These are phyloP conservation scores for Conchocele bisecta DNA, from an alignment of 2,888 invertebrate genomes.

Conservation along the genomic window DNA sequence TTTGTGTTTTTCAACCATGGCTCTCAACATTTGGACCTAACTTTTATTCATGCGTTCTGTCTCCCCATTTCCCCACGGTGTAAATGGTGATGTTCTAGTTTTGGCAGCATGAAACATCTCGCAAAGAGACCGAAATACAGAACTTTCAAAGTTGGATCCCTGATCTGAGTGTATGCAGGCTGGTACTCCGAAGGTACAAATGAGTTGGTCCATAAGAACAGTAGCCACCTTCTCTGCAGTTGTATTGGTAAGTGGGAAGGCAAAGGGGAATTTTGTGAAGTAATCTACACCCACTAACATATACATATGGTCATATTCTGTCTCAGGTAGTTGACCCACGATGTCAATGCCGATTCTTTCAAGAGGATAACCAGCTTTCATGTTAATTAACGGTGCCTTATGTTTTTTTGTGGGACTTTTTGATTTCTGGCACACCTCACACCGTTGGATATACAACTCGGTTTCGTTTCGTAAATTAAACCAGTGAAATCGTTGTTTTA, in stretches of 20 bases:
- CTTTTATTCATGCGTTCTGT: slow-evolving; percentile 1
- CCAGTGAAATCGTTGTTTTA: slow-evolving; percentile 1
- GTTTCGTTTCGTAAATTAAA: slow-evolving; percentile 1
- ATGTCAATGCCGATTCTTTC: slow-evolving; percentile 18
- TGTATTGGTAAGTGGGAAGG: background rate
- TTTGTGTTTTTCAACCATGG: background rate
- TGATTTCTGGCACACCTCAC: background rate
- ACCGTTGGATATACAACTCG: slow-evolving; percentile 1
- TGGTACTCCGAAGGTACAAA: slow-evolving; percentile 5
- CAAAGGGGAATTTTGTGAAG: slow-evolving; percentile 6
- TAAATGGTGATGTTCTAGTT: slow-evolving; percentile 8
- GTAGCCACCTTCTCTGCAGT: slow-evolving; percentile 7
- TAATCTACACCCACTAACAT: slow-evolving; percentile 2
- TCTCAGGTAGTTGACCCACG: background rate
- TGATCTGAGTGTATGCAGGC: background rate
- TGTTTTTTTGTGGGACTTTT: background rate
- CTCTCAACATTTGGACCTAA: background rate
- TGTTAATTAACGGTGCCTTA: background rate
- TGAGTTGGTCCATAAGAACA: slow-evolving; percentile 6
- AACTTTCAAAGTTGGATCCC: slow-evolving; percentile 13
- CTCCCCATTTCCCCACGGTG: slow-evolving; percentile 3
- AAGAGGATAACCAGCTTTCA: slow-evolving; percentile 1
- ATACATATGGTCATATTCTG: background rate
- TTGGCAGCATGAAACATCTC: slow-evolving; percentile 5
- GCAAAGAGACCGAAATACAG: background rate